These are phyloP conservation scores for Monodelphis domestica DNA, from an alignment of 2,797 vertebrate genomes.

Conservation along the genomic window DNA sequence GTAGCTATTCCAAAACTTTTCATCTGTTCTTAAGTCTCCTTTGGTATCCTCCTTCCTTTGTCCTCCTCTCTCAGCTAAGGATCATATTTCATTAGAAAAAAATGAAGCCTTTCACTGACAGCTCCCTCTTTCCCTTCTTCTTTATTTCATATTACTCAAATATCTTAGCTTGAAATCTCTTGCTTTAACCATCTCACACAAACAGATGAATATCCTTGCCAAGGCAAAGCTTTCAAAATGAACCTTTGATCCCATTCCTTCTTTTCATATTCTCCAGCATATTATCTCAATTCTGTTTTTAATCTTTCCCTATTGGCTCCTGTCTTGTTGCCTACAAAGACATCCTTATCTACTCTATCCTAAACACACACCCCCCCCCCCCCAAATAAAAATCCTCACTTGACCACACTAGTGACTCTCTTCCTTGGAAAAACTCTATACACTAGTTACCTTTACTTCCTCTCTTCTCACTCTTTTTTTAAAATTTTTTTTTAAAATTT, in stretches of 20 bases:
- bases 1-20: neutral
- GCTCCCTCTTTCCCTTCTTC: neutral
- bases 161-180: neutral
- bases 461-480: neutral
- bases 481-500: too few species aligned
- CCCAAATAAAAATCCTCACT: too few species aligned
- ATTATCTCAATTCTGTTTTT: neutral
- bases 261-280: neutral
- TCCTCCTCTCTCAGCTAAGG: neutral
- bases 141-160: neutral
- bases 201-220: neutral
- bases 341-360: neutral
- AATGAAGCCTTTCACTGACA: neutral
- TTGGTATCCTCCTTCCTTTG: neutral
- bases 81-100: neutral
- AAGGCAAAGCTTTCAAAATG: neutral
- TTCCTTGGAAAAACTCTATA: neutral
- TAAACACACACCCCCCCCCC: too few species aligned
- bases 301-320: neutral
- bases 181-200: neutral
- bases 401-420: neutral
- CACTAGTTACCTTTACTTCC: neutral
- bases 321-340: neutral
- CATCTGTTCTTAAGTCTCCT: neutral
- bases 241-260: neutral